Percentiles rank a stretch among this genome's conserved stretches.
Evolutionary conservation across 2,888 invertebrate species (phyloP).

Genomic region (Allygus modestus): DNA sequence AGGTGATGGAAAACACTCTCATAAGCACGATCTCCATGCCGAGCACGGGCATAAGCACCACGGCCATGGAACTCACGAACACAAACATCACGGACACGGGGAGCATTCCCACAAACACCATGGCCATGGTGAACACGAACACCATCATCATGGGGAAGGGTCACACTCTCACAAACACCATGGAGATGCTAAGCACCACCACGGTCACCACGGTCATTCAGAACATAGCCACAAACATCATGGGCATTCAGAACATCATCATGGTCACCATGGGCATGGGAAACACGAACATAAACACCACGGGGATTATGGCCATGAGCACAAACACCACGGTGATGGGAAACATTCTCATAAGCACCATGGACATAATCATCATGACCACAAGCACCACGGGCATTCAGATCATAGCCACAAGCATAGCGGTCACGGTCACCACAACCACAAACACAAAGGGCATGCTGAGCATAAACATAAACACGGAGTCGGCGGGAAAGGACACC

Average conservation of each 20-base stretch:
- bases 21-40: conserved; percentile 65
- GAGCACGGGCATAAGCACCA: conserved; percentile 70
- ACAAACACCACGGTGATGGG: conserved; percentile 69
- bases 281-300: conserved; percentile 67
- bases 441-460: conserved; percentile 67
- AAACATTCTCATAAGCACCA: conserved; percentile 70
- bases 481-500: conserved; percentile 65
- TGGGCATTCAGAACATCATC: conserved; percentile 66
- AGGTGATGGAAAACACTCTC: conserved; percentile 61
- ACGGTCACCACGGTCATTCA: conserved; percentile 63
- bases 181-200: conserved; percentile 56
- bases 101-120: conserved; percentile 75
- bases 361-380: conserved; percentile 69
- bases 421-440: conserved; percentile 65
- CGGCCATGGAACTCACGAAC: conserved; percentile 73
- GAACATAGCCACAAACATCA: conserved; percentile 66
- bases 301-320: conserved; percentile 68
- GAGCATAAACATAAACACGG: conserved; percentile 64
- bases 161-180: conserved; percentile 67
- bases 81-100: conserved; percentile 72
- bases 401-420: conserved; percentile 68
- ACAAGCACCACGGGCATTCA: conserved; percentile 69
- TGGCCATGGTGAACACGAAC: conserved; percentile 75
- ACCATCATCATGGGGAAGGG: conserved; percentile 65
- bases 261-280: conserved; percentile 67